A percentile compares a stretch with the other conserved stretches of the same genome.
Evolutionary conservation across 37 sponge, comb jelly and placozoan species (phyloP).

Genomic region (Tethya wilhelma): DNA sequence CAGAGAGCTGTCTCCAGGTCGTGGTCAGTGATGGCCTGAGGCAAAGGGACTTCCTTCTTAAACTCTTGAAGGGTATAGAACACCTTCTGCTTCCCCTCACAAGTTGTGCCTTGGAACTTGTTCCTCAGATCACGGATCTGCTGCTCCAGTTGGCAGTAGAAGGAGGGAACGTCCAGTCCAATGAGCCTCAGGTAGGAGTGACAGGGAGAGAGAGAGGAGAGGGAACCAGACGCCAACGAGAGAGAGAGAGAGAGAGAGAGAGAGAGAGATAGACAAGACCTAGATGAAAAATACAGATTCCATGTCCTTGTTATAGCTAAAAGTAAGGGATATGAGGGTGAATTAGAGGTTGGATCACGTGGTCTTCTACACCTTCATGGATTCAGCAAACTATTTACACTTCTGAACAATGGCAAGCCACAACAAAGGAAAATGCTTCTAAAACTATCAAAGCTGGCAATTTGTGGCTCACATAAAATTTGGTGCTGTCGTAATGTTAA

Average conservation of each 20-base stretch:
- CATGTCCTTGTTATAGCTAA: too few relatives aligned
- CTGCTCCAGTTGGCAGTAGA: slow-evolving; percentile 33
- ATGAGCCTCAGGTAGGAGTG: slow-evolving; percentile 3
- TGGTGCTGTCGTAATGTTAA: too few relatives aligned
- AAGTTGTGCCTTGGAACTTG: neutral
- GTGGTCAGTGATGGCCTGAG: neutral
- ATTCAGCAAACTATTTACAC: too few relatives aligned
- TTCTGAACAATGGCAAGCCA: too few relatives aligned
- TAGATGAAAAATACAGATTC: neutral
- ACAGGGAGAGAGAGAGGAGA: neutral
- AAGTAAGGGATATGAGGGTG: too few relatives aligned
- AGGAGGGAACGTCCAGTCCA: slow-evolving; percentile 35
- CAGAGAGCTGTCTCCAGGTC: slow-evolving; percentile 45
- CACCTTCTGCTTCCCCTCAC: slow-evolving; percentile 32
- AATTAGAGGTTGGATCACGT: too few relatives aligned
- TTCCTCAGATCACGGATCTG: slow-evolving; percentile 37
- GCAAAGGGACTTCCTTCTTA: slow-evolving; percentile 16
- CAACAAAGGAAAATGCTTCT: too few relatives aligned
- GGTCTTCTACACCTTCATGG: too few relatives aligned
- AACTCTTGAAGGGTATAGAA: slow-evolving; percentile 43
- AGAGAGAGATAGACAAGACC: too few relatives aligned
- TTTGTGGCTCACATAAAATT: too few relatives aligned
- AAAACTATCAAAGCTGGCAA: too few relatives aligned
- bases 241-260: neutral
- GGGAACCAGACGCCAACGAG: slow-evolving; percentile 6